Evolutionary conservation across 2,113 vertebrate genomes (phyloP), one percentile per base, ranked within the genome.

Genomic region (Ibidorhyncha struthersii): DNA sequence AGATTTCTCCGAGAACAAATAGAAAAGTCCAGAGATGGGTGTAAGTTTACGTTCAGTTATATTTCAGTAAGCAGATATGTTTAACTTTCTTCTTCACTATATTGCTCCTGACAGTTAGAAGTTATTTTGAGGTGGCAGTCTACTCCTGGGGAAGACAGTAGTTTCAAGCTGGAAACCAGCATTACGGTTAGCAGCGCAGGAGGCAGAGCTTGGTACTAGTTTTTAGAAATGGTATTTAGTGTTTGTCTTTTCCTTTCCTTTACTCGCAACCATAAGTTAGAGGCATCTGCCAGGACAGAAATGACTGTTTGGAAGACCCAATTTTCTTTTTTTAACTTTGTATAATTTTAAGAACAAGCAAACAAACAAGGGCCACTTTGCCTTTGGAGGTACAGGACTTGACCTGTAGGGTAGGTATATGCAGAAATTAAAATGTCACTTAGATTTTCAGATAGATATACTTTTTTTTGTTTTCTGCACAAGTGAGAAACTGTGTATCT

Each of bases 11-110:
- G 98, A 63, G 99, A 99, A n/a, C 98, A 99, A 92, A 98, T 99
- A 43, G 98, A 99, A 21, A 99, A 99, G 45, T 99, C 99, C 58
- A 98, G 98, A 72, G 99, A 99, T 96, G 99, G 99, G 43, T 99
- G 99, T 99, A 98, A 99, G 99, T 98, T 90, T 69, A 7, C 40
- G 62, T 82, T 12, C 26, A 10, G n/a, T 13, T n/a, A 1, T 13
- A 61, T 66, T 83, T 71, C 27, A 58, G 15, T 63, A 27, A 62
- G 67, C 13, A 34, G 7, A 43, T 19, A 1, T 0, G 25, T n/a
- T 86, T 50, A 26, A 23, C 36, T 78, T 72, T 14, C 4, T 52
- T 36, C 30, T 53, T 52, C 13, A 3, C 30, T 58, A 1, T 70
- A 0, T 23, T 66, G 25, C 71, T 90, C 36, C 10, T 56, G 38